Base-by-base conservation (phyloP, 2,797 vertebrate genomes). In the Chanos chanos region DNA sequence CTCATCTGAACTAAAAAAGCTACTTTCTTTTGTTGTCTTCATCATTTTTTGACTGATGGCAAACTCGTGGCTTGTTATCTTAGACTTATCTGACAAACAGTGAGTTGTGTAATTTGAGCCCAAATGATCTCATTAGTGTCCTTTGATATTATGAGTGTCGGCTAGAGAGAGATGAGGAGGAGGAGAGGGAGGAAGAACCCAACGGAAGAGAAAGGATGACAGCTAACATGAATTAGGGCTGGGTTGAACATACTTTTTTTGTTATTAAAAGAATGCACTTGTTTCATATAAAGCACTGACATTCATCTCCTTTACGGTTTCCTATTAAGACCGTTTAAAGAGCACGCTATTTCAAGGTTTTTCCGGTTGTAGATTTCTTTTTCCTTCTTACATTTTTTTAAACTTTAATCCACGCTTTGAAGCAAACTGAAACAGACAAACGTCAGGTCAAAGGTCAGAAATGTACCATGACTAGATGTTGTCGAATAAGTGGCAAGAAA, bases 281-380 rank as follows among this genome's bases (percentile, higher is more conserved):
- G 75, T 84, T 81, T 84, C 78, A 77, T 76, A 21, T 19, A 83
- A 63, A 67, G 81, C 69, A 54, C 28, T 67, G 59, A 62, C 64
- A 34, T 21, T 63, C 53, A 63, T 63, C 43, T 67, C 3, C 30
- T 43, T 53, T 56, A 61, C 25, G 41, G 50, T 56, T 18, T 13
- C 15, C 21, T 16, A 7, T 36, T 37, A n/a, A 28, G 47, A 47
- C 47, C 30, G 45, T 31, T 51, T 25, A 49, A 49, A 49, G 47
- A 13, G 15, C 27, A 33, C 54, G 19, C 61, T 54, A 25, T 64
- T 61, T 50, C 24, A 3, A 4, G 27, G 37, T 41, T 52, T 28
- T 9, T 16, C 22, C 28, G 36, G 27, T n/a, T 27, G 22, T 16
- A 6, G 16, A 0, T 16, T 13, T 24, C 19, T n/a, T 44, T 25